These are phyloP conservation scores for Ethmia dodecea DNA, from an alignment of 2,888 invertebrate species.

Conservation along the genomic window DNA sequence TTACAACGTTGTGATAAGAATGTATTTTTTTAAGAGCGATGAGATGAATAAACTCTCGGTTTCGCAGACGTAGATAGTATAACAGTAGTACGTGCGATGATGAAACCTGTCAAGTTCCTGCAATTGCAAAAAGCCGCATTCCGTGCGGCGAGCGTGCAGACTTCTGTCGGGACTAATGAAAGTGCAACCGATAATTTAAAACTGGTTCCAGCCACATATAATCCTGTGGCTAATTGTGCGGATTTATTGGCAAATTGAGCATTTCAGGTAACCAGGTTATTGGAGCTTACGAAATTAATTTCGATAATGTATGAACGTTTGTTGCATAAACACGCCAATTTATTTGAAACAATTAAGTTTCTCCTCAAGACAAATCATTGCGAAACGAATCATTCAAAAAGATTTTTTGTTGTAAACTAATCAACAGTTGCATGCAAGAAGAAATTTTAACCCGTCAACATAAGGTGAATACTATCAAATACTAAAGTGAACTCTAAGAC, in stretches of 20 bases:
- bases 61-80: slow-evolving; percentile 23
- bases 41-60: slow-evolving; percentile 32
- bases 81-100: slow-evolving; percentile 27
- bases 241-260: slow-evolving; percentile 6
- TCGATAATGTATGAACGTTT: background rate
- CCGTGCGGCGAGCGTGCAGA: slow-evolving; percentile 33
- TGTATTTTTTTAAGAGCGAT: slow-evolving; percentile 6
- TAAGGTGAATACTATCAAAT: too few species aligned
- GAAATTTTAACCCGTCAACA: too few species aligned
- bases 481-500: too few species aligned
- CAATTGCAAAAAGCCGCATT: slow-evolving; percentile 48
- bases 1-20: too few species aligned
- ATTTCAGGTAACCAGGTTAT: slow-evolving; percentile 9
- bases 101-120: slow-evolving; percentile 33
- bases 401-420: too few species aligned
- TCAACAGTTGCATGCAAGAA: too few species aligned
- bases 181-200: slow-evolving; percentile 21
- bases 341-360: too few species aligned
- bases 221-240: slow-evolving; percentile 6
- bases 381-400: too few species aligned
- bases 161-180: too few species aligned
- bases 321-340: background rate
- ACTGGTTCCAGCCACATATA: slow-evolving; percentile 21
- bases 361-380: too few species aligned
- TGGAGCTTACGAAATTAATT: slow-evolving; percentile 8